Conservation (phyloP, 2,797 vertebrate species). For the Poeciliopsis presidionis region DNA sequence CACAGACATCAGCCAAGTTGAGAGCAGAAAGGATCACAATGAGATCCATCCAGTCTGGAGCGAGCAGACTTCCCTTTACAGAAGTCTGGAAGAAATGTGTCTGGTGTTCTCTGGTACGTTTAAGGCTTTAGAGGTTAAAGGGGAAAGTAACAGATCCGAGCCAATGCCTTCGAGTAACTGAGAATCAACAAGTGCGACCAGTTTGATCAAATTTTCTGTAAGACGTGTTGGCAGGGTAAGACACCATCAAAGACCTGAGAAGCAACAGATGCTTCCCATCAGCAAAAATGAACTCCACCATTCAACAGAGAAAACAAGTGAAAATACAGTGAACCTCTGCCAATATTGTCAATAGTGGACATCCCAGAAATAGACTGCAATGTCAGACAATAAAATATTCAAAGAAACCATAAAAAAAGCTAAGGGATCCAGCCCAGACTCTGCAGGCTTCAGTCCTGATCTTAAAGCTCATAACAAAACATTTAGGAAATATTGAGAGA, state of each 20-base stretch:
- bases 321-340: background rate
- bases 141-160: background rate
- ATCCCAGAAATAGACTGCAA: background rate
- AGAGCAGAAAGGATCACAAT: slow-evolving; percentile 29
- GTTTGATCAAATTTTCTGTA: background rate
- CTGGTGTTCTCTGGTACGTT: slow-evolving; percentile 13
- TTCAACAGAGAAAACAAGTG: background rate
- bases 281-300: background rate
- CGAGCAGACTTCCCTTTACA: slow-evolving; percentile 7
- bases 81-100: slow-evolving; percentile 16
- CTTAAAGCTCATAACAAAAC: background rate
- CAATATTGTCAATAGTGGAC: background rate
- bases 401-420: background rate
- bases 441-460: background rate
- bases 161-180: background rate
- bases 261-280: background rate
- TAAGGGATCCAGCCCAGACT: background rate
- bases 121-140: background rate
- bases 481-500: background rate
- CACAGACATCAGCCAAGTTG: slow-evolving; percentile 59
- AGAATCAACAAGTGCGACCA: background rate
- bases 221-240: background rate
- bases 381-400: background rate
- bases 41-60: slow-evolving; percentile 25
- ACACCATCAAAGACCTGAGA: background rate